Percentiles rank a stretch among this genome's conserved stretches.
phyloP scores from a whole-genome alignment of 2,797 vertebrate species.

The Chelidonichthys spinosus region DNA sequence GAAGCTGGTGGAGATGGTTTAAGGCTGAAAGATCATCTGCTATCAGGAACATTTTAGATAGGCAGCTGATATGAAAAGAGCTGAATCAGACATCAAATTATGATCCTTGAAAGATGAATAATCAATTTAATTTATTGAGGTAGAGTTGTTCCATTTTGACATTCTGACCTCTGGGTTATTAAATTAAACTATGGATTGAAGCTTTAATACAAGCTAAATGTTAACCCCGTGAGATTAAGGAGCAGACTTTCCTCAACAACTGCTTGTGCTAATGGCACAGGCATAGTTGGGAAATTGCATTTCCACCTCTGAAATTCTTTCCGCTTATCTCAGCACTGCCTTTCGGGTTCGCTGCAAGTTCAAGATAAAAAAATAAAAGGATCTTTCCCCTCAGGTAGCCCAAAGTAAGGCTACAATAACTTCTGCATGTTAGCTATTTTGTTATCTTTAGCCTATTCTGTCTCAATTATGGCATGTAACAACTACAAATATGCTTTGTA shows the following conservation, averaged over 20 bases:
- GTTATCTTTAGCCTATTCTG: not conserved
- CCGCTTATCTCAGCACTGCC: slow-evolving; percentile 1
- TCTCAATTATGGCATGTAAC: not conserved
- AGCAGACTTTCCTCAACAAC: not conserved
- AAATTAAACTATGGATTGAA: not conserved
- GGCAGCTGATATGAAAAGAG: slow-evolving; percentile 36
- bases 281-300: not conserved
- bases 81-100: slow-evolving; percentile 6
- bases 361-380: not conserved
- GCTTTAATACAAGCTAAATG: not conserved
- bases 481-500: no score
- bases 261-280: not conserved
- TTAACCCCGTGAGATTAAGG: not conserved
- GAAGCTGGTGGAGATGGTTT: not conserved
- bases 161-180: not conserved
- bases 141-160: not conserved
- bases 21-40: slow-evolving; percentile 54
- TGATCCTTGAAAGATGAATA: not conserved
- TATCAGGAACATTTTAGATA: slow-evolving; percentile 33
- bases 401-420: not conserved
- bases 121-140: not conserved
- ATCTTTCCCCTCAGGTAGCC: no score
- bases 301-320: not conserved
- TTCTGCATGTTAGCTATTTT: not conserved
- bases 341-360: not conserved